Percentiles rank a stretch among this genome's conserved stretches.
Evolutionary conservation across 2,797 vertebrate species (phyloP).

Genomic region (Danio kyathit): DNA sequence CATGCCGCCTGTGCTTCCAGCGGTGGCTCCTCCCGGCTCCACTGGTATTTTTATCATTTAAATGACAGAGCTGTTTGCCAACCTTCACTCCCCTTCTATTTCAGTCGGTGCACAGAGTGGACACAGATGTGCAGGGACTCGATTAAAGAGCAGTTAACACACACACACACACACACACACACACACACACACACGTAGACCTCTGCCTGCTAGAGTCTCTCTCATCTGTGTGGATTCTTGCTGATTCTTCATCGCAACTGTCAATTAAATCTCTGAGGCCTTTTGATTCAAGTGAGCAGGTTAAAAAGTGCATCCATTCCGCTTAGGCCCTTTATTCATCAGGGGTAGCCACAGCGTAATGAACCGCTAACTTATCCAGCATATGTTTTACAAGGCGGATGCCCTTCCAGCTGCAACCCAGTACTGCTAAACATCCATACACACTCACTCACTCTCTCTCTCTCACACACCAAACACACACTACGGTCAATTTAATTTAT

Average conservation of each 20-base stretch:
- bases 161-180: too few species aligned
- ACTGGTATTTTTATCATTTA: constrained; percentile 66
- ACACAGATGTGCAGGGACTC: constrained; percentile 63
- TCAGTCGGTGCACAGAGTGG: constrained; percentile 50
- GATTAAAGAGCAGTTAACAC: constrained; percentile 59
- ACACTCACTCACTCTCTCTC: too few species aligned
- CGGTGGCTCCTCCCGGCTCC: constrained; percentile 53
- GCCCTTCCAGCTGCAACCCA: too few species aligned
- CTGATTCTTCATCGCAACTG: background rate
- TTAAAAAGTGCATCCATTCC: too few species aligned
- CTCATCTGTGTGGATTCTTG: background rate
- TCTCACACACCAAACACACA: too few species aligned
- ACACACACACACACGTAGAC: constrained; percentile 8
- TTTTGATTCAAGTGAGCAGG: background rate
- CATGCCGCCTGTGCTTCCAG: constrained; percentile 50
- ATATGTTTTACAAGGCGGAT: too few species aligned
- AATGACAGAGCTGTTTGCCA: constrained; percentile 68
- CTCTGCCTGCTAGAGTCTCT: background rate
- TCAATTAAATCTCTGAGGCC: constrained; percentile 1
- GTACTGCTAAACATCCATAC: too few species aligned
- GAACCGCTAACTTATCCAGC: too few species aligned
- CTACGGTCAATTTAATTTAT: too few species aligned
- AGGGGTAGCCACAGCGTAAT: too few species aligned
- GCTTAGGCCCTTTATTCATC: too few species aligned
- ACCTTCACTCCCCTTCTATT: constrained; percentile 61